Evolutionary conservation across 2,888 invertebrate species (phyloP).

Genomic region (Drosophila kambysellisi): DNA sequence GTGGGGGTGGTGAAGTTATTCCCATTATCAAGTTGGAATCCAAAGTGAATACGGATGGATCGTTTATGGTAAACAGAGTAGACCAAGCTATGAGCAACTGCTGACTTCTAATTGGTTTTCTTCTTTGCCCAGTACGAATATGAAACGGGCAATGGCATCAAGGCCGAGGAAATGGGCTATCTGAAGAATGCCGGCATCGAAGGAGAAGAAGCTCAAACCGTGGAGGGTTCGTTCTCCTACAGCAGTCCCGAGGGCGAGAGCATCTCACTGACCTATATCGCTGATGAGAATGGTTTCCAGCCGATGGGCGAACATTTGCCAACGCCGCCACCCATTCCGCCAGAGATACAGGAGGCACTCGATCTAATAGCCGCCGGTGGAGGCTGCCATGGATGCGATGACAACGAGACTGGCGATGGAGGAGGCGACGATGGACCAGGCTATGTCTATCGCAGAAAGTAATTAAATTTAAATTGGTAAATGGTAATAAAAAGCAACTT

Average conservation of each 20-base stretch:
- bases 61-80: constrained; percentile 77
- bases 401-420: constrained; percentile 59
- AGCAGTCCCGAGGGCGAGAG: constrained; percentile 90
- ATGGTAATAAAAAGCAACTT: constrained; percentile 25
- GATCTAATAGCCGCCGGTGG: constrained; percentile 82
- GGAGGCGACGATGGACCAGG: constrained; percentile 50
- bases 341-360: constrained; percentile 88
- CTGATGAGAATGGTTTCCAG: constrained; percentile 90
- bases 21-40: constrained; percentile 83
- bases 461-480: constrained; percentile 15
- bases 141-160: constrained; percentile 91
- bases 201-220: constrained; percentile 88
- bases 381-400: constrained; percentile 81
- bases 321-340: constrained; percentile 92
- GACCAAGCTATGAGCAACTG: rapidly evolving
- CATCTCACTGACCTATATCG: constrained; percentile 88
- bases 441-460: constrained; percentile 55
- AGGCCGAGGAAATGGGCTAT: constrained; percentile 89
- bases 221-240: constrained; percentile 90
- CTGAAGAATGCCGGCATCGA: constrained; percentile 89
- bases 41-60: constrained; percentile 82
- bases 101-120: not conserved
- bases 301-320: constrained; percentile 90
- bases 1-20: constrained; percentile 71
- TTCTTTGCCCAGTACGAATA: constrained; percentile 87